These are phyloP conservation scores for Serranus cabrilla DNA, from an alignment of 2,797 vertebrate genomes.

Conservation along the genomic window DNA sequence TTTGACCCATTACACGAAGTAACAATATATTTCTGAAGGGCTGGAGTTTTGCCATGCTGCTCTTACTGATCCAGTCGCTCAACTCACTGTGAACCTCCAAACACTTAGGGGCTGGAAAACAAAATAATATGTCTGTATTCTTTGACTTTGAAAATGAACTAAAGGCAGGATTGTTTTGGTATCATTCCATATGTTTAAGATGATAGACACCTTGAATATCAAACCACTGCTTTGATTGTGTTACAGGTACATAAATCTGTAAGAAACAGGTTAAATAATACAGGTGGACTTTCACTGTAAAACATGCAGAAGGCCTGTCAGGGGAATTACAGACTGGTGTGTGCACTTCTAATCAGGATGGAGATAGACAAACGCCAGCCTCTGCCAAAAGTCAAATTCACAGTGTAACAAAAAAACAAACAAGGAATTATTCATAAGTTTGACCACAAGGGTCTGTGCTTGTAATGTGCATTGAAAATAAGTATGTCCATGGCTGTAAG, in stretches of 20 bases:
- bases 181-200: conserved; percentile 37
- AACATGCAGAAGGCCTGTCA: conserved; percentile 24
- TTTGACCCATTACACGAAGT: conserved; percentile 69
- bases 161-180: conserved; percentile 60
- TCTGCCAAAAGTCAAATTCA: conserved; percentile 27
- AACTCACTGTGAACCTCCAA: conserved; percentile 81
- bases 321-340: conserved; percentile 9
- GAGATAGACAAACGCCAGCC: conserved; percentile 26
- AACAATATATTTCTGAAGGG: conserved; percentile 81
- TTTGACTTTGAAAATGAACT: conserved; percentile 60
- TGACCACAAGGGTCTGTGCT: conserved; percentile 39
- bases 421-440: conserved; percentile 22
- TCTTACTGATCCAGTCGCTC: conserved; percentile 77
- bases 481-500: conserved; percentile 51
- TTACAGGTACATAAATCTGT: conserved; percentile 37
- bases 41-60: conserved; percentile 83
- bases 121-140: conserved; percentile 60
- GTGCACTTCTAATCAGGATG: conserved; percentile 18
- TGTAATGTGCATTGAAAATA: conserved; percentile 50
- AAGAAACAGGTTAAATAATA: conserved; percentile 16
- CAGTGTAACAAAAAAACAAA: conserved; percentile 21
- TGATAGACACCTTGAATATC: conserved; percentile 40
- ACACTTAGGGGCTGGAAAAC: conserved; percentile 66
- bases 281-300: conserved; percentile 41
- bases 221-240: conserved; percentile 47